Evolutionary conservation across 1,140 invertebrate genomes (phyloP), one percentile per base, ranked within the genome.

Genomic region (Bombus affinis): DNA sequence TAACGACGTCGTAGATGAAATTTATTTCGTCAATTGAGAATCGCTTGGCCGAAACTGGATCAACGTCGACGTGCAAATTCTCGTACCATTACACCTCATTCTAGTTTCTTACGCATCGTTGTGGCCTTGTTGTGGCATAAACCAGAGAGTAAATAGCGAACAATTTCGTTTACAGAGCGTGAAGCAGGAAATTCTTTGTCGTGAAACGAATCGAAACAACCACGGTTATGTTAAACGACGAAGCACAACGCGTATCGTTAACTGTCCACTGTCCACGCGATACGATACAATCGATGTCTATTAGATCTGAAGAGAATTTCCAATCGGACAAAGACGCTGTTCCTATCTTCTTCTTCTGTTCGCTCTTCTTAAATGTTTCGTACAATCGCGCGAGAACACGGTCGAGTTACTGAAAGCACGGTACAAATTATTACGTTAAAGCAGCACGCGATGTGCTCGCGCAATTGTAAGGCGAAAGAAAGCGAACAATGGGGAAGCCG

Each of bases 381-480:
- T 13, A 53, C 28, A 18, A 39, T 42, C 37, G 22, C 1, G 25
- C 22, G 25, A 25, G 18, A 83, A 39, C 28, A 25, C 39, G 32
- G 62, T 53, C 62, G 59, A 76, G 44, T 47, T 44, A 42, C 62
- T 35, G 81, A 70, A 68, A 76, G n/a, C 73, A 44, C n/a, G 80
- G 15, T 25, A 37, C 35, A 78, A 78, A 83, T 83, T 78, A 83
- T 77, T 53, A 57, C 62, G 65, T 70, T 39, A n/a, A 70, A 83
- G 10, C 37, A 13, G 28, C 37, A 32, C 53, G 57, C 76, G 59
- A 65, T 25, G 76, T 44, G 18, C 53, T 35, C 32, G 18, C 12
- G 32, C 73, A 13, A 75, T 75, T 53, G 59, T 28, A n/a, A 25
- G 65, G 42, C 59, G 35, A 65, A 57, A 57, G 28, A 37, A 32